Evolutionary conservation across 2,797 vertebrate genomes (phyloP), one percentile per base, ranked within the genome.

Genomic region (Ispidina picta): DNA sequence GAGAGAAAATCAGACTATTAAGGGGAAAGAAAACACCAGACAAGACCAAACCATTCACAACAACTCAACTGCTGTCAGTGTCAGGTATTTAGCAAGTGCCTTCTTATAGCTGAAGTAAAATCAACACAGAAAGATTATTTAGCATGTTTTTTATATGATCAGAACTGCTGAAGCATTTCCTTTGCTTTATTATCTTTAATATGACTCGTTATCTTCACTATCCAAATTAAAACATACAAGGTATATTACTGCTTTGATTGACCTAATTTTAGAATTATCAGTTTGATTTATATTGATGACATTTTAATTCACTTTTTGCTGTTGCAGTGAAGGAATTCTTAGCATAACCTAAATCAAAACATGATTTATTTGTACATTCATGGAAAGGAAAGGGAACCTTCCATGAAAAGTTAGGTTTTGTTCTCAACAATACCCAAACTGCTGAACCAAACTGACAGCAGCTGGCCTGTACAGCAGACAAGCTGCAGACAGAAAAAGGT

Each of bases 381-480:
- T 0, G 5, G 17, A 73, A 66, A 83, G 52, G 77, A 92, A 93
- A 79, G 35, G 35, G 91, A 86, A 68, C 0, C 0, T 76, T 94
- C 46, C 41, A 58, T 35, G 49, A 74, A 89, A 79, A 92, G 79
- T 51, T 65, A 58, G n/a, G 68, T 60, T 90, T 91, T 93, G 78
- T 88, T 88, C 84, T 68, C 68, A 79, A 66, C 86, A 71, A 8
- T 70, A 88, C 12, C 64, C 74, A 58, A 86, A 92, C 60, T 82
- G 85, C 64, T 91, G 80, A 92, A 83, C 49, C 52, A 89, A 94
- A 88, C 66, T 73, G 77, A 87, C 82, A 85, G 86, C 77, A 86
- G 73, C 55, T 74, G 82, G 78, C 74, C 65, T 60, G 29, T 13
- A 22, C 4, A 86, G 74, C 90, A 91, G 74, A 64, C 46, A 71